Conservation (phyloP, 2,113 vertebrate genomes). For the Oryzias javanicus region DNA sequence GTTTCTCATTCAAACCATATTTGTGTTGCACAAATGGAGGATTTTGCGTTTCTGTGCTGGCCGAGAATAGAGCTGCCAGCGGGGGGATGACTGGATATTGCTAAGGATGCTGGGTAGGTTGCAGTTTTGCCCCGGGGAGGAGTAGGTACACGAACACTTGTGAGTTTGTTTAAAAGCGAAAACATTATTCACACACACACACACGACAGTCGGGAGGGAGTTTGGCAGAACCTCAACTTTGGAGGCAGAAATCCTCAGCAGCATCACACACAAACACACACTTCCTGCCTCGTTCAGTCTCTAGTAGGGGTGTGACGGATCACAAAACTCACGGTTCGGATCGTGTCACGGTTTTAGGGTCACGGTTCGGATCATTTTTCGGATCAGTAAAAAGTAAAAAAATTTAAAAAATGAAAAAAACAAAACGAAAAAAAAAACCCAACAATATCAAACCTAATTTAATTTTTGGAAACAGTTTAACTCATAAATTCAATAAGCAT, state of each 20-base stretch:
- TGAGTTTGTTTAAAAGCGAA: neutral
- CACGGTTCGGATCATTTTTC: too few species aligned
- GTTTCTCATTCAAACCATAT: slow-evolving; percentile 19
- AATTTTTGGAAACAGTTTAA: too few species aligned
- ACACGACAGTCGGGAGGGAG: neutral
- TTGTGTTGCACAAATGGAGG: neutral
- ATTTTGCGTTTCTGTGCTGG: slow-evolving; percentile 8
- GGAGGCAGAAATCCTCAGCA: neutral
- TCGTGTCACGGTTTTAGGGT: too few species aligned
- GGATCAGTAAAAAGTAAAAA: too few species aligned
- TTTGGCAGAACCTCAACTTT: neutral
- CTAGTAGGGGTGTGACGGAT: too few species aligned
- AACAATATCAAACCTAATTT: too few species aligned
- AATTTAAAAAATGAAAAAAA: too few species aligned
- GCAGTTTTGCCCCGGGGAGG: slow-evolving; percentile 18
- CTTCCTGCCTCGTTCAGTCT: slow-evolving; percentile 14
- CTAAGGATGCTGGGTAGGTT: slow-evolving; percentile 36
- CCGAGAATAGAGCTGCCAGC: slow-evolving; percentile 31
- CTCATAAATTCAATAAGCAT: too few species aligned
- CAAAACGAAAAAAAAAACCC: too few species aligned
- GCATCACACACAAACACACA: neutral
- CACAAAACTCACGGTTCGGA: too few species aligned
- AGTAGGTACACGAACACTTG: slow-evolving; percentile 31
- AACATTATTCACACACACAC: neutral
- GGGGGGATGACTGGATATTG: slow-evolving; percentile 31